These are phyloP conservation scores for Leuciscus idus DNA, from an alignment of 2,113 vertebrate genomes.

Conservation along the genomic window DNA sequence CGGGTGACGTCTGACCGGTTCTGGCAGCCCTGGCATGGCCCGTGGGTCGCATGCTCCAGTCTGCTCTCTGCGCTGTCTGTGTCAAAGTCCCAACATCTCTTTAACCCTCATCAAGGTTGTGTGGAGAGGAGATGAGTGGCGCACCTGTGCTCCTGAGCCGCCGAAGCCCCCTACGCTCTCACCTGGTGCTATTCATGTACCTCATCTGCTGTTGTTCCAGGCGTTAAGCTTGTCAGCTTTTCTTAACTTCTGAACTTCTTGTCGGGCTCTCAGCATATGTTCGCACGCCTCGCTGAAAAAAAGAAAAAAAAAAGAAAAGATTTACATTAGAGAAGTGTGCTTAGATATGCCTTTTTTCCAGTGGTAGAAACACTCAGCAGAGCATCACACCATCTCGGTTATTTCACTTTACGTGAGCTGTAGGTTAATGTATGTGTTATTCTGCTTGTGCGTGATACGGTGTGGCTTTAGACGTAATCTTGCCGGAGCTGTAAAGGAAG, in stretches of 20 bases:
- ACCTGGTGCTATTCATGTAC: slow-evolving; percentile 26
- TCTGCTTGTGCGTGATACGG: slow-evolving; percentile 13
- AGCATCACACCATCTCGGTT: neutral
- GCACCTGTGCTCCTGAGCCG: slow-evolving; percentile 18
- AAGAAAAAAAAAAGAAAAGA: neutral
- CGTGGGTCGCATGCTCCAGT: slow-evolving; percentile 7
- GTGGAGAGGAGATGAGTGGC: slow-evolving; percentile 2
- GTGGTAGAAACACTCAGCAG: neutral
- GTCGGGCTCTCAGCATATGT: slow-evolving; percentile 11
- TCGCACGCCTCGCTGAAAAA: neutral
- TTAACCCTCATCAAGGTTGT: slow-evolving; percentile 39
- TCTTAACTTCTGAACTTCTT: slow-evolving; percentile 29
- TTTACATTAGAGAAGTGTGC: neutral
- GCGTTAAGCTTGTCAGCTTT: slow-evolving; percentile 34
- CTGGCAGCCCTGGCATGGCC: slow-evolving; percentile 18
- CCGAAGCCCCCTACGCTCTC: neutral
- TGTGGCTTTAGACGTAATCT: slow-evolving; percentile 30
- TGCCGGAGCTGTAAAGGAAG: slow-evolving; percentile 11
- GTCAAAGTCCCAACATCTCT: slow-evolving; percentile 12
- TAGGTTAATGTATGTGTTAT: slow-evolving; percentile 29
- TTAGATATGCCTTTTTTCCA: neutral
- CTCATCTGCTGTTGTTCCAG: slow-evolving; percentile 38
- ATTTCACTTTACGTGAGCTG: slow-evolving; percentile 34
- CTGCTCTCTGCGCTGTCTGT: neutral
- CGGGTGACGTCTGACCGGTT: slow-evolving; percentile 65